Conservation (phyloP, 2,888 invertebrate species). For the Stictocephala bisonia region DNA sequence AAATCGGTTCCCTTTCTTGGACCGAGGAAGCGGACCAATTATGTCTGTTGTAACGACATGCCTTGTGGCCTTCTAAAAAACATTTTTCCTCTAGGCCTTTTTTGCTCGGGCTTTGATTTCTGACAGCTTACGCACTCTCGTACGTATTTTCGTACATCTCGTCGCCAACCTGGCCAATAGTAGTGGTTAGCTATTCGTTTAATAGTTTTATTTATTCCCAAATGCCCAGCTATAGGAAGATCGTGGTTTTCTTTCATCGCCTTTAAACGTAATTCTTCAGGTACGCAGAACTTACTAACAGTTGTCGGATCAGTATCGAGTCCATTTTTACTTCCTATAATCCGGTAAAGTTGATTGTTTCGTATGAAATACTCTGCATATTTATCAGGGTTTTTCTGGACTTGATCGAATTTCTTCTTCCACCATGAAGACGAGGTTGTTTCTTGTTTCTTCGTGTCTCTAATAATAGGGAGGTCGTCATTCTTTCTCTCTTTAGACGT, state of each 20-base stretch:
- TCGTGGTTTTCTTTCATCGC: constrained; percentile 55
- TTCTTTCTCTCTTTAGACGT: no score
- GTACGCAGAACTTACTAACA: not conserved
- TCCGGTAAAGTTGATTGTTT: no score
- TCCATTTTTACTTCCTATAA: no score
- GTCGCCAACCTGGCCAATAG: constrained; percentile 59
- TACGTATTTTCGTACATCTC: constrained; percentile 56
- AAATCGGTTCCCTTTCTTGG: constrained; percentile 54
- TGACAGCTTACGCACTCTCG: constrained; percentile 55
- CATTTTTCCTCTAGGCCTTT: constrained; percentile 55
- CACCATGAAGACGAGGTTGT: not conserved
- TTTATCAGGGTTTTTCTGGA: not conserved
- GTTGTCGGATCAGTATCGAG: not conserved
- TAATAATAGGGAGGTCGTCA: no score
- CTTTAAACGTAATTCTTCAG: constrained; percentile 27
- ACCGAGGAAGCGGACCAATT: constrained; percentile 59
- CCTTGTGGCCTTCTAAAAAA: constrained; percentile 54
- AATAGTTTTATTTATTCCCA: constrained; percentile 57
- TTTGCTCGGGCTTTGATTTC: constrained; percentile 53
- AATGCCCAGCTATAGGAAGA: constrained; percentile 57
- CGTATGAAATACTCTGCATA: no score
- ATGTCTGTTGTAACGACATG: constrained; percentile 57
- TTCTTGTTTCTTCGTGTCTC: no score
- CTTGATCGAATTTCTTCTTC: not conserved
- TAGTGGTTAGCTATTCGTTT: constrained; percentile 50